Evolutionary conservation across 2,888 invertebrate genomes (phyloP), one percentile per base, ranked within the genome.

Genomic region (Amphipyra tragopoginis): DNA sequence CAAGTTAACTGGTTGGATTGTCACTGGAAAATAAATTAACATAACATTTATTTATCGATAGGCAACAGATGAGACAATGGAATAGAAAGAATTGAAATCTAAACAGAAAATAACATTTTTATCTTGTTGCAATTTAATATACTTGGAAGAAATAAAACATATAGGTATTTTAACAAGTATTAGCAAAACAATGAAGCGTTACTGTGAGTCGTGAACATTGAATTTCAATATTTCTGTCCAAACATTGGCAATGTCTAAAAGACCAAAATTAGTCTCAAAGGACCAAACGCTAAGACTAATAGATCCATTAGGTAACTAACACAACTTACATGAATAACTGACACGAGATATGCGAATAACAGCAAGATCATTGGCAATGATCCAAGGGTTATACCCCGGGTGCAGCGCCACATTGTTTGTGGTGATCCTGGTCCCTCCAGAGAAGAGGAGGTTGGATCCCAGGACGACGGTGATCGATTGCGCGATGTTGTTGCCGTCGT

Each of bases 331-430:
- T 4, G 81, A 68, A 51, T 80, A 87, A 11, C 11, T 63, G 8
- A 86, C 64, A 14, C 67, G 62, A 2, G 73, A 59, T 14, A 85
- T 73, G 14, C 71, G 71, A 13, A 87, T 6, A 29, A 88, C 52
- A 51, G 87, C 88, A 7, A 90, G 63, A 59, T 90, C 88, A 56
- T 89, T 87, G 11, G 76, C 81, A 15, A 72, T 57, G 9, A 77
- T 83, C 29, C 40, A 56, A 0, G 88, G 85, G 49, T 84, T 85
- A 56, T 81, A 90, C 4, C 75, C 82, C 9, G 82, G 79, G 47
- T 84, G 79, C 36, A 80, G 48, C 3, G 67, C 72, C 1, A 84
- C 72, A 5, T 77, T 58, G 26, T 50, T 78, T 5, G 81, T 75
- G 2, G 69, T 62, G 10, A 84, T 53, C 15, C 89, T 78, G n/a